Evolutionary conservation across 2,797 vertebrate genomes (phyloP).

Genomic region (Stomatorhinus walkeri): DNA sequence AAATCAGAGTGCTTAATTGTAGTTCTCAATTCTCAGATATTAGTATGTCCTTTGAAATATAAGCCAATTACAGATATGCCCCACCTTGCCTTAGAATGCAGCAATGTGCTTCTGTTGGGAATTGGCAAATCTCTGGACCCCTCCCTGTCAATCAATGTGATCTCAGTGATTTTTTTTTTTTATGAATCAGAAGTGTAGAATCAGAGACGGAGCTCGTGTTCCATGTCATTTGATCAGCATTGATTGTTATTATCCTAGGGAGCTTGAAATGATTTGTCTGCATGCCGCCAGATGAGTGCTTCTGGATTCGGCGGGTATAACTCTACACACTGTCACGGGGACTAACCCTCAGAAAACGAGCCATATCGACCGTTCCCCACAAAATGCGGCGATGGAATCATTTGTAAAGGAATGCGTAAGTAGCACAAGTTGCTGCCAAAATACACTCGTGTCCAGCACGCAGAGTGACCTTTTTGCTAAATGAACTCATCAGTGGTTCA

Average conservation of each 20-base stretch:
- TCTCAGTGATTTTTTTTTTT: neutral
- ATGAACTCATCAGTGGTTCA: neutral
- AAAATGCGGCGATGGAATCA: neutral
- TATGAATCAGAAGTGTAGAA: neutral
- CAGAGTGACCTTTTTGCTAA: neutral
- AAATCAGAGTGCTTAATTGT: neutral
- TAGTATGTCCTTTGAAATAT: neutral
- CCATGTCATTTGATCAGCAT: neutral
- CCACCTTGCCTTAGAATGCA: neutral
- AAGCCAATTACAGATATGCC: neutral
- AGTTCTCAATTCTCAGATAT: neutral
- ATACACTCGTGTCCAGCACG: neutral
- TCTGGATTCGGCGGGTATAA: neutral
- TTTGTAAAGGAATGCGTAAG: neutral
- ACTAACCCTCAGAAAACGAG: neutral
- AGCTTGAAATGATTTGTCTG: neutral
- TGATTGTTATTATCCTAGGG: neutral
- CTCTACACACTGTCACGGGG: neutral
- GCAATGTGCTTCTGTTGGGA: neutral
- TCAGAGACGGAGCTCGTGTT: neutral
- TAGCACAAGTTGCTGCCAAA: neutral
- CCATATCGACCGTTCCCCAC: neutral
- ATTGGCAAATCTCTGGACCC: neutral
- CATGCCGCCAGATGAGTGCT: neutral
- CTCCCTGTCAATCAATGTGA: neutral